Evolutionary conservation across 2,888 invertebrate genomes (phyloP).

Genomic region (Panopea generosa): DNA sequence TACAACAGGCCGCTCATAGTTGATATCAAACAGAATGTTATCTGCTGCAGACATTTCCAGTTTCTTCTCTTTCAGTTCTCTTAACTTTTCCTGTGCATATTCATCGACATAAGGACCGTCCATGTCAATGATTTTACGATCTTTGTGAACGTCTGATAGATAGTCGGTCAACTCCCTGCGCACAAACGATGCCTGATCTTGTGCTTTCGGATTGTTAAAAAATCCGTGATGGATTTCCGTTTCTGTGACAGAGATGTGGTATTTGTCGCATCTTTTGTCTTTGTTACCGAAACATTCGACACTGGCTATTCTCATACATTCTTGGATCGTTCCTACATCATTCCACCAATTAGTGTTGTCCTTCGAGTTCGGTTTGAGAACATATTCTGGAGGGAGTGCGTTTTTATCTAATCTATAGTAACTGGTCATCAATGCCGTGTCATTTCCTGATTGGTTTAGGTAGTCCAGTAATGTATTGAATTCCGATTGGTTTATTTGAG

Average conservation of each 20-base stretch:
- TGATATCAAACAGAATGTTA: conserved; percentile 24
- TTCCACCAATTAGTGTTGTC: conserved; percentile 47
- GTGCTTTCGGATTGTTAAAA: conserved; percentile 32
- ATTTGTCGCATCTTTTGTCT: conserved; percentile 45
- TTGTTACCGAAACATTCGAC: conserved; percentile 41
- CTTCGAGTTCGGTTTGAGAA: conserved; percentile 62
- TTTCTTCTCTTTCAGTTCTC: conserved; percentile 44
- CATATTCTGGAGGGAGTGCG: conserved; percentile 74
- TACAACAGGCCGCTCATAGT: conserved; percentile 18
- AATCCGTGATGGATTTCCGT: conserved; percentile 53
- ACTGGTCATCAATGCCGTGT: conserved; percentile 66
- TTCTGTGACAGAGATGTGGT: conserved; percentile 58
- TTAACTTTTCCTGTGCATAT: conserved; percentile 45
- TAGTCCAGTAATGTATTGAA: conserved; percentile 69
- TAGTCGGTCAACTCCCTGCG: conserved; percentile 37
- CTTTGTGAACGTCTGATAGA: conserved; percentile 39
- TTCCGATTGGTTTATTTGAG: conserved; percentile 69
- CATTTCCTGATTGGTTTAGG: conserved; percentile 58
- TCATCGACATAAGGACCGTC: conserved; percentile 29
- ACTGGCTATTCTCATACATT: conserved; percentile 39
- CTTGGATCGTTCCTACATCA: conserved; percentile 39
- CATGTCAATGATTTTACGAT: conserved; percentile 51
- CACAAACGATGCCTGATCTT: conserved; percentile 35
- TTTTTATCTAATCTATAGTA: conserved; percentile 80
- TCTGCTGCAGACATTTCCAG: conserved; percentile 10